Evolutionary conservation across 2,888 invertebrate species (phyloP).

Genomic region (Trisateles emortualis): DNA sequence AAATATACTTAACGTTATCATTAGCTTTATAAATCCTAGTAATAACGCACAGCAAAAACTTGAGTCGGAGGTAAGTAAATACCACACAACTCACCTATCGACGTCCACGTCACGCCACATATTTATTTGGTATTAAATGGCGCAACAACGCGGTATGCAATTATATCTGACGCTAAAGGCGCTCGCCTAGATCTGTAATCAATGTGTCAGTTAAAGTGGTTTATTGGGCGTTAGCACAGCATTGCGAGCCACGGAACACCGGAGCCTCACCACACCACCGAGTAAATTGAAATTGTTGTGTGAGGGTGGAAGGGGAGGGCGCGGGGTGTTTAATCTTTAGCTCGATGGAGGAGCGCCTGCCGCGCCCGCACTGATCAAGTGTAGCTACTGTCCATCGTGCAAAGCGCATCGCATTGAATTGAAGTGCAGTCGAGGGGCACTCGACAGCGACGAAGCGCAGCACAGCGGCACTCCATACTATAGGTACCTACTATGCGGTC

Average conservation of each 20-base stretch:
- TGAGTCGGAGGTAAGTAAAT: too few relatives aligned
- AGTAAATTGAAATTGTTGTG: constrained; percentile 13
- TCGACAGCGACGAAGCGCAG: not conserved
- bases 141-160: constrained; percentile 5
- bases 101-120: not conserved
- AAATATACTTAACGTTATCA: too few relatives aligned
- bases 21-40: too few relatives aligned
- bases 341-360: constrained; percentile 1
- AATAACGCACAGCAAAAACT: too few relatives aligned
- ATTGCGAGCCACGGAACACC: not conserved
- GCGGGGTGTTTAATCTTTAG: not conserved
- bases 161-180: constrained; percentile 3
- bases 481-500: too few relatives aligned
- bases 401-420: not conserved
- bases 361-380: not conserved
- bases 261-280: not conserved
- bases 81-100: not conserved
- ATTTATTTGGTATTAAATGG: not conserved
- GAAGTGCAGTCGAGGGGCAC: not conserved
- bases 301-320: not conserved
- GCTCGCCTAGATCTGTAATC: constrained; percentile 4
- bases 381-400: not conserved
- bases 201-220: constrained; percentile 11
- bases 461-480: too few relatives aligned
- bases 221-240: not conserved